Evolutionary conservation across 2,113 vertebrate species (phyloP), one percentile per base, ranked within the genome.

Genomic region (Gadus macrocephalus): DNA sequence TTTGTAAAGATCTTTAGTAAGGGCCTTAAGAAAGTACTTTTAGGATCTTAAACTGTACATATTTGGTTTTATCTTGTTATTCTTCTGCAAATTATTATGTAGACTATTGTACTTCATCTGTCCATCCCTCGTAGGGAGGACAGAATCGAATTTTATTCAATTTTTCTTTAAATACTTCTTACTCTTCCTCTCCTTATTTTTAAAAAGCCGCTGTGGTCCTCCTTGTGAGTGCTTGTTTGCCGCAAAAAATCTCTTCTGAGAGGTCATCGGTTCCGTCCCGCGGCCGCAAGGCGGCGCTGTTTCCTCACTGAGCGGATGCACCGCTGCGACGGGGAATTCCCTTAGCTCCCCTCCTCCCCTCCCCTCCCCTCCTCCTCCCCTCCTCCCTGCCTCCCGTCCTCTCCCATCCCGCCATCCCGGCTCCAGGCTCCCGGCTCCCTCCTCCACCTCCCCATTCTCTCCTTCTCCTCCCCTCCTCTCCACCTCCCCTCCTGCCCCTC

Each of bases 251-350:
- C 42, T 49, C 8, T 9, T 49, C 11, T 49, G 42, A 49, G 42
- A 49, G 42, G 5, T 49, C 42, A 49, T 49, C 42, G 8, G 16
- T 59, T 2, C n/a, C 56, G 16, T 17, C 5, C n/a, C 5, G 5
- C 8, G 3, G 2, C 56, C 60, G 5, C 19, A 14, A 5, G 19
- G 60, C 5, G 60, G 25, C 60, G 60, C 60, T 62, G 60, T 62
- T 62, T 62, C 60, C 11, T 19, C 60, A 19, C 20, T 62, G n/a
- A 62, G 20, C 60, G n/a, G 60, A 62, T 25, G 20, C 60, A 22
- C 60, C 19, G 60, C 60, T 62, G 60, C 60, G 60, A 9, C 60
- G 20, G 60, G 60, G 60, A 62, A 62, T 62, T 62, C 60, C 60
- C 60, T 62, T 17, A 62, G 60, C 60, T 22, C 17, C 19, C 11